Percentiles rank a stretch among this genome's conserved stretches.
phyloP scores from a whole-genome alignment of 2,797 vertebrate species.

The Lagodon rhomboides region DNA sequence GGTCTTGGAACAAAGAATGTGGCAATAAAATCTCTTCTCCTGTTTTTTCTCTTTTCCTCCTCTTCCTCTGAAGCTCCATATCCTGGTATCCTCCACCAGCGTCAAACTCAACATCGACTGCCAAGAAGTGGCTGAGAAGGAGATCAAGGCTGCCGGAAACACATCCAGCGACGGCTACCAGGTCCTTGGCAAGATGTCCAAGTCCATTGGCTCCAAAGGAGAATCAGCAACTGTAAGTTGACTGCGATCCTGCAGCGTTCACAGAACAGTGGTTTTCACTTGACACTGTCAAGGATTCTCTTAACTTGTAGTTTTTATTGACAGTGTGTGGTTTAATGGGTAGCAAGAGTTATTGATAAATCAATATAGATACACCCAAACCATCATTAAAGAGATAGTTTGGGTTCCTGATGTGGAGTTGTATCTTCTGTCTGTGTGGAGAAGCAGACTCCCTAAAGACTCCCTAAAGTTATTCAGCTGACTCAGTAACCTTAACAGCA shows the following conservation, averaged over 20 bases:
- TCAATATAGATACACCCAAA: too few species aligned
- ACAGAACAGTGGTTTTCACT: too few species aligned
- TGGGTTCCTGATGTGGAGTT: too few species aligned
- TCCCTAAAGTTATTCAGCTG: too few species aligned
- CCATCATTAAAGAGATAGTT: too few species aligned
- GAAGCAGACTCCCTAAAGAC: too few species aligned
- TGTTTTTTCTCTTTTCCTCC: background rate
- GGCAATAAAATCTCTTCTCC: constrained; percentile 37
- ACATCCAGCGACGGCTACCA: constrained; percentile 94
- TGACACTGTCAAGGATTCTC: too few species aligned
- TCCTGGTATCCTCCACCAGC: constrained; percentile 91
- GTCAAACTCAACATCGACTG: constrained; percentile 96
- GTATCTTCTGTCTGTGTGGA: too few species aligned
- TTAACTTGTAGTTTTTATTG: too few species aligned
- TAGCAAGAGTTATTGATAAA: too few species aligned
- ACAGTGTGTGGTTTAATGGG: too few species aligned
- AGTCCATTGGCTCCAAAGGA: constrained; percentile 87
- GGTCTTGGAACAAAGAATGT: constrained; percentile 47
- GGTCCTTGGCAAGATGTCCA: constrained; percentile 94
- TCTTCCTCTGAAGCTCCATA: constrained; percentile 88
- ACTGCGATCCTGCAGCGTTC: background rate
- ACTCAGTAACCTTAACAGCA: too few species aligned
- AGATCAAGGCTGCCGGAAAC: constrained; percentile 91
- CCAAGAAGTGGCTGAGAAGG: constrained; percentile 91
- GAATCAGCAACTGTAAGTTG: constrained; percentile 92